Evolutionary conservation across 2,888 invertebrate species (phyloP).

Genomic region (Clivina fossor): DNA sequence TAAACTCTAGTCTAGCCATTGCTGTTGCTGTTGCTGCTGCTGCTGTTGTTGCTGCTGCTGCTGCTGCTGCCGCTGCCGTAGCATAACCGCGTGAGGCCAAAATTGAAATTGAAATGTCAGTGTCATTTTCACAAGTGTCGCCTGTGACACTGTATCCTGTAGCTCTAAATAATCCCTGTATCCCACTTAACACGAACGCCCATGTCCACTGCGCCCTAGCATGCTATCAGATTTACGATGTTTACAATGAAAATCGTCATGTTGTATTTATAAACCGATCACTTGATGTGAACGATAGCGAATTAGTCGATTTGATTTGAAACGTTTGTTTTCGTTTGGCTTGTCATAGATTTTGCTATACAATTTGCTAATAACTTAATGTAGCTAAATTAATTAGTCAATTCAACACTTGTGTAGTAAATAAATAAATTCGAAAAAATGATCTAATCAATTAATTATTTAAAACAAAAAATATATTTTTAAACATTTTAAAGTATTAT

Average conservation of each 20-base stretch:
- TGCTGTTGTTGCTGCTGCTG: conserved; percentile 38
- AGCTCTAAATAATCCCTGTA: conserved; percentile 7
- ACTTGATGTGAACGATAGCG: conserved; percentile 8
- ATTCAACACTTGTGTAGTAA: no score
- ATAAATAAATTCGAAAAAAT: no score
- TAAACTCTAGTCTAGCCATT: no score
- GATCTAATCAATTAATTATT: no score
- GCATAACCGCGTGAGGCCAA: conserved; percentile 37
- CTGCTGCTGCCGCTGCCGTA: conserved; percentile 45
- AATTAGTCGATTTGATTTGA: no score
- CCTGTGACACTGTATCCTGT: conserved; percentile 12
- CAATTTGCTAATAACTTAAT: no score
- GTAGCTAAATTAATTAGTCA: no score
- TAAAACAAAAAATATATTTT: no score
- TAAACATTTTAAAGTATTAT: no score
- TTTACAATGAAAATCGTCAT: conserved; percentile 28
- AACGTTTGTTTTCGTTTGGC: no score
- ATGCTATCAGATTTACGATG: conserved; percentile 31
- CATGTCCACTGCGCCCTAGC: conserved; percentile 3
- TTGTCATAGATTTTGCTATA: no score
- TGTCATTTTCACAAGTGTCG: conserved; percentile 52
- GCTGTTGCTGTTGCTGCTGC: no score
- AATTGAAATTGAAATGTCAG: conserved; percentile 53
- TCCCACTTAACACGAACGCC: background rate
- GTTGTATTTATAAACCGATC: conserved; percentile 22